These are phyloP conservation scores for Ctenoplectra terminalis DNA, from an alignment of 1,140 invertebrate genomes.

Conservation along the genomic window DNA sequence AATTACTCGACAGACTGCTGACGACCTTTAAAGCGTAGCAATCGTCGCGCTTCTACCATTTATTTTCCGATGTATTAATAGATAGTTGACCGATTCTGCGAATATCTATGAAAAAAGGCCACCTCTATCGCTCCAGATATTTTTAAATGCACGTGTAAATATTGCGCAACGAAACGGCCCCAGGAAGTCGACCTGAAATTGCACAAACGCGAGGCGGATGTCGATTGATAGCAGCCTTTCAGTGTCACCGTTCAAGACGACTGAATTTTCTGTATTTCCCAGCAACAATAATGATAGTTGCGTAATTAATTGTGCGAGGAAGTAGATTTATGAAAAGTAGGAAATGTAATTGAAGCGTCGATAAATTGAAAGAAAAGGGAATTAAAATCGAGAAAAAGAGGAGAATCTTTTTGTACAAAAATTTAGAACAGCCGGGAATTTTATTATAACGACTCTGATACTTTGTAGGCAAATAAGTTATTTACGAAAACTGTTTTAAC, in stretches of 20 bases:
- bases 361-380: neutral
- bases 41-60: neutral
- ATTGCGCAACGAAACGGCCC: neutral
- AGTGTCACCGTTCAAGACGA: neutral
- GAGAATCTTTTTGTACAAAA: no score
- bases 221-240: slow-evolving; percentile 13
- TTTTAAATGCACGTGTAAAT: neutral
- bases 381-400: neutral
- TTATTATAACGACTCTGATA: no score
- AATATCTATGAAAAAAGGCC: neutral
- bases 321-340: neutral
- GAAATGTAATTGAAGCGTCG: no score
- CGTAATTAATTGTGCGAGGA: neutral
- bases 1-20: neutral
- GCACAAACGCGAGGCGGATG: neutral
- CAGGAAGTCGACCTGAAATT: neutral
- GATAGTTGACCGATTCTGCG: no score
- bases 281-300: neutral
- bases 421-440: no score
- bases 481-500: no score
- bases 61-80: no score
- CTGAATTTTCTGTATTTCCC: neutral
- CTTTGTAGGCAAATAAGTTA: no score
- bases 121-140: neutral
- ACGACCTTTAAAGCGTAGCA: neutral